Percentiles rank a stretch among this genome's conserved stretches.
Conservation (phyloP, 2,113 vertebrate genomes). For the Calyptomena viridis region DNA sequence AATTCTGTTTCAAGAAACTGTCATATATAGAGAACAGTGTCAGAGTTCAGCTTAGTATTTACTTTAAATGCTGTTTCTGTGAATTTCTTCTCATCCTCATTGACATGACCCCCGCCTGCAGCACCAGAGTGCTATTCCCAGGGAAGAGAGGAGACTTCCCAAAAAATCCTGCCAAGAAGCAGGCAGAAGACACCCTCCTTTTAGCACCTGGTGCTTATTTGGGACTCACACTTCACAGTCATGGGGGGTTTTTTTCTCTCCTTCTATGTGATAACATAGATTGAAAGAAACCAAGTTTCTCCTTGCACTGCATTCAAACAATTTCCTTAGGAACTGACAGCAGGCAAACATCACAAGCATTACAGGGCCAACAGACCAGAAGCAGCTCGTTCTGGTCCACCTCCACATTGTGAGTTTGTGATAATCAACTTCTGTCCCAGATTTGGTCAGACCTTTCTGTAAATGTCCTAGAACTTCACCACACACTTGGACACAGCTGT, state of each 20-base stretch:
- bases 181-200: neutral
- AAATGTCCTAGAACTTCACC: neutral
- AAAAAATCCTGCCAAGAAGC: neutral
- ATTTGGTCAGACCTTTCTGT: neutral
- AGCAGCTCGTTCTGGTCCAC: neutral
- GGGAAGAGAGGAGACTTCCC: neutral
- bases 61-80: neutral
- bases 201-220: neutral
- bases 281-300: neutral
- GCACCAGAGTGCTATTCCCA: neutral
- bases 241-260: neutral
- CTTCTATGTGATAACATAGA: neutral
- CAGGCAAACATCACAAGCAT: neutral
- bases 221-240: neutral
- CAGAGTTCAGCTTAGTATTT: neutral
- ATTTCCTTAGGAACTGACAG: neutral
- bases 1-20: neutral
- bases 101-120: neutral
- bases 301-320: neutral
- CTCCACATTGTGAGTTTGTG: neutral
- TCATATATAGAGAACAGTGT: neutral
- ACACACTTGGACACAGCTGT: neutral
- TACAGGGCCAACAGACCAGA: neutral
- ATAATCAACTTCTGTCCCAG: neutral
- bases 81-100: neutral